A percentile compares a stretch with the other conserved stretches of the same genome.
Evolutionary conservation across 1,140 invertebrate species (phyloP).

Genomic region (Orchesella cincta): DNA sequence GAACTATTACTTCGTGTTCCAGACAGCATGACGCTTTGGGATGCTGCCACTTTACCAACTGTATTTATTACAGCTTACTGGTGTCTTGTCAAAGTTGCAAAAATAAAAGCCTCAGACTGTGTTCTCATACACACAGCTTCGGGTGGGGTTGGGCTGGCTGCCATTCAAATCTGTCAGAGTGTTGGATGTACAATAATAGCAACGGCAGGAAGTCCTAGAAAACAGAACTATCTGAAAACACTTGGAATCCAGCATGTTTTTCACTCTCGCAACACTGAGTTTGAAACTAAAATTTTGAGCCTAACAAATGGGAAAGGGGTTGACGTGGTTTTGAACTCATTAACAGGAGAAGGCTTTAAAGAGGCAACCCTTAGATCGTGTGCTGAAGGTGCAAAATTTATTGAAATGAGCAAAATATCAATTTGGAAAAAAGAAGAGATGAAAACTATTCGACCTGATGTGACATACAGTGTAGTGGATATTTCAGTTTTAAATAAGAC

Average conservation of each 20-base stretch:
- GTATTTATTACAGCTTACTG: neutral
- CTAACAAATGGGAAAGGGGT: slow-evolving; percentile 17
- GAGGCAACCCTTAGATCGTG: slow-evolving; percentile 27
- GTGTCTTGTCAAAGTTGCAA: neutral
- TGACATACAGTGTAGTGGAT: no score
- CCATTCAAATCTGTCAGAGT: slow-evolving; percentile 4
- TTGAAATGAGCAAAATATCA: slow-evolving; percentile 31
- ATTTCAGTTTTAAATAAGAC: no score
- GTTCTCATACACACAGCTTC: slow-evolving; percentile 33
- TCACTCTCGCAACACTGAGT: slow-evolving; percentile 1
- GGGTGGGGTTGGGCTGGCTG: slow-evolving; percentile 25
- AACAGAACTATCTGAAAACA: neutral
- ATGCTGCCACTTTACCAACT: neutral
- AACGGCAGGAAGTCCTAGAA: neutral
- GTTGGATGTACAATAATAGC: slow-evolving; percentile 21
- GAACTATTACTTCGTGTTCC: neutral
- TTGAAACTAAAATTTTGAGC: neutral
- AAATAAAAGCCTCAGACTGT: neutral
- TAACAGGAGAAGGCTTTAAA: slow-evolving; percentile 32
- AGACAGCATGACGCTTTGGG: neutral
- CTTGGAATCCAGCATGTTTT: slow-evolving; percentile 19
- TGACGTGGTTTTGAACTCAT: slow-evolving; percentile 26
- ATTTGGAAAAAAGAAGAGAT: slow-evolving; percentile 24
- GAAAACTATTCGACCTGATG: slow-evolving; percentile 15
- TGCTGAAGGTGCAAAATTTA: neutral